A percentile compares a stretch with the other conserved stretches of the same genome.
These are phyloP conservation scores for Platysternon megacephalum DNA, from an alignment of 2,113 vertebrate species.

Conservation along the genomic window DNA sequence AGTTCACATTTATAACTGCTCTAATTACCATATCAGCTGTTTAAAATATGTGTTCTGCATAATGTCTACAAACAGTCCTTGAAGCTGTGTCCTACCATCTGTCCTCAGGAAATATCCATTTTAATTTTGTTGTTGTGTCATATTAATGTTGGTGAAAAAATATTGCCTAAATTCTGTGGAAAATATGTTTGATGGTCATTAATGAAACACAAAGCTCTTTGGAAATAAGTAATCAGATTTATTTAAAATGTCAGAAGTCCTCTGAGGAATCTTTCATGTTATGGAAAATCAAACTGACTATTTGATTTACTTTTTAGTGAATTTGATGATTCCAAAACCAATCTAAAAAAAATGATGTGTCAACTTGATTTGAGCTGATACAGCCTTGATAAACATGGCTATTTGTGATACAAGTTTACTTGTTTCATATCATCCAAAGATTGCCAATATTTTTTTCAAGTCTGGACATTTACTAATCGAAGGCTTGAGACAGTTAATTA, in stretches of 20 bases:
- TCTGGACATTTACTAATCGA: background rate
- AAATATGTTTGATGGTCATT: background rate
- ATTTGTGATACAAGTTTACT: background rate
- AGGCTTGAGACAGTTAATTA: background rate
- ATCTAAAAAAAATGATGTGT: background rate
- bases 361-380: background rate
- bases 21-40: constrained; percentile 24
- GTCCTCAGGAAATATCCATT: background rate
- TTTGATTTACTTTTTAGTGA: background rate
- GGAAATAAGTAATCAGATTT: background rate
- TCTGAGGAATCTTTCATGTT: background rate
- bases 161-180: background rate
- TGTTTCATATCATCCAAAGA: background rate
- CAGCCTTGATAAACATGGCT: background rate
- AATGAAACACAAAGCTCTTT: background rate
- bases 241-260: background rate
- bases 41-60: background rate
- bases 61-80: background rate
- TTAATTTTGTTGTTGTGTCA: background rate
- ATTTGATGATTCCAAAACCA: rapidly evolving
- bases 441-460: background rate
- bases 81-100: background rate
- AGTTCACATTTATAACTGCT: background rate
- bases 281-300: background rate
- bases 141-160: background rate